Evolutionary conservation across 2,113 vertebrate genomes (phyloP), one percentile per base, ranked within the genome.

Genomic region (Vulpes vulpes): DNA sequence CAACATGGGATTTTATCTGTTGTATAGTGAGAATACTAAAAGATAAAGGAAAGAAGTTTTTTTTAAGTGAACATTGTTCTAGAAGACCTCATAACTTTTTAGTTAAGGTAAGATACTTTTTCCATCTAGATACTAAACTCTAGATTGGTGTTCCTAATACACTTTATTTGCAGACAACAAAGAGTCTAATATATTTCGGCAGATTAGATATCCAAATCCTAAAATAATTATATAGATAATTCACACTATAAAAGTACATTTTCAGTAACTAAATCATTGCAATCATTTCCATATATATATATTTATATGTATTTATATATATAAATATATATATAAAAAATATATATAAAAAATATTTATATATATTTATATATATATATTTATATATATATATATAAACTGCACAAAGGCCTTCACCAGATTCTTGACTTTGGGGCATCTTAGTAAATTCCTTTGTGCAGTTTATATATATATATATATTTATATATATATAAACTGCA

Each of bases 61-160:
- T 91, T 69, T 64, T 71, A 57, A 51, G 60, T 55, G 69, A 91
- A 11, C 2, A 89, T 89, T 92, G 86, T 95, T 81, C 88, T 95
- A 69, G 80, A 92, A 92, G 71, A 86, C 81, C 76, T 57, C 5
- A 2, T 30, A 96, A 64, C 19, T 82, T 74, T 92, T 78, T 84
- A 43, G 43, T 43, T 43, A 25, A 84, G 32, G 30, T 82, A 93
- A 88, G 15, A 80, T 3, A 73, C 73, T 30, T 78, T 90, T 85
- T 49, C 60, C 60, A 78, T 67, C 11, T 71, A 3, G 25, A 94
- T 60, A 57, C 0, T 32, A 22, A 71, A 91, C 60, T n/a, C 80
- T 38, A 81, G n/a, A 51, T 5, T 76, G 30, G 11, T 17, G 53
- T 38, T 76, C 11, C 49, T n/a, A 80, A 67, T 22, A 86, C 2